Base-by-base conservation (phyloP, 1,140 invertebrate species). In the Amphibalanus amphitrite region DNA sequence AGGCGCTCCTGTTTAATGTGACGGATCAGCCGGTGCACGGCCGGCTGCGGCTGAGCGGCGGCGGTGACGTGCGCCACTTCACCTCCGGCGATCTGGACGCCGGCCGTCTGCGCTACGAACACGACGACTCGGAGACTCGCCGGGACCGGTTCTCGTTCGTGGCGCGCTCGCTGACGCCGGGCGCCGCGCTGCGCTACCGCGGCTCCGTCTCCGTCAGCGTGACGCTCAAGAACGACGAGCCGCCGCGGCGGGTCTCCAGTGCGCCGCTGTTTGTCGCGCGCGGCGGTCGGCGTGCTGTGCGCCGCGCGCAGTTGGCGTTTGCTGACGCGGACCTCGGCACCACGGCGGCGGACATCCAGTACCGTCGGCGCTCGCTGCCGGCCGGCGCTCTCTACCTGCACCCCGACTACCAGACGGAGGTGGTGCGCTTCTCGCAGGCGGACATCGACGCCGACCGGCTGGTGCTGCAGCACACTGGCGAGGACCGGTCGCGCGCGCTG, bases 201-300 rank as follows among this genome's bases (percentile, higher is more conserved):
- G 89, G 89, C 0, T 83, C 84, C 0, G 88, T 95, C 76, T 84
- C 88, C 69, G 87, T 96, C 28, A 86, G 96, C 30, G 82, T 85
- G 26, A 81, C 95, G 75, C 90, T 88, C 73, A 97, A 97, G 79
- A 93, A 97, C 77, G 95, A 96, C 77, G 87, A 89, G 67, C 94
- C 93, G 0, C 82, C 86, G 29, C 81, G 92, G 75, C 80, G 82
- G 0, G 83, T 87, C 23, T 85, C 90, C 69, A 87, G 86, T n/a
- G n/a, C n/a, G 74, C 84, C 91, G 3, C 92, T 96, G 73, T 86
- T 92, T 77, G 88, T 97, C 15, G 92, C 94, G 0, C 86, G 86
- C 26, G 88, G 88, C 69, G 88, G 90, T 0, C 86, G 89, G 68
- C 85, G 87, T 75, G 80, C 90, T 0, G 82, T 97, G 0, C 93